Base-by-base conservation (phyloP, 2,113 vertebrate species). In the Hemicordylus capensis region DNA sequence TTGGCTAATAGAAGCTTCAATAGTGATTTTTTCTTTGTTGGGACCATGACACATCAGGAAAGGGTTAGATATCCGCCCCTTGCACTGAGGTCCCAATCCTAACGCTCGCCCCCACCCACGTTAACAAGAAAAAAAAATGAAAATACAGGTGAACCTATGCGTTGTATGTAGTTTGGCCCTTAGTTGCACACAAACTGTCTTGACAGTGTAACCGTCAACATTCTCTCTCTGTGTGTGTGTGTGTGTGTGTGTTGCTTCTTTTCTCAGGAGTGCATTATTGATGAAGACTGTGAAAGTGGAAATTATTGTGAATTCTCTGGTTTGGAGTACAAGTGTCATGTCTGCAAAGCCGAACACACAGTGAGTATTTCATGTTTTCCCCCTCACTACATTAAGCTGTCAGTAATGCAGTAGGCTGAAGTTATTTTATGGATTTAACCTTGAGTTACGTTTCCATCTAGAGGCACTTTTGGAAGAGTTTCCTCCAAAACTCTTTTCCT, bases 211-310 rank as follows among this genome's bases (percentile, higher is more conserved):
- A 73, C 11, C 2, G 59, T 59, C 7, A 51, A 19, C 14, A 34
- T 54, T 39, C 64, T 37, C 42, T 70, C n/a, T n/a, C n/a, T n/a
- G n/a, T n/a, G n/a, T n/a, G n/a, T n/a, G n/a, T n/a, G n/a, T n/a
- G n/a, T n/a, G n/a, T n/a, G 26, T 0, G 76, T 15, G 34, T 42
- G 31, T 42, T 75, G 39, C 4, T n/a, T 75, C 14, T 80, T 81
- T 90, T 59, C 54, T 74, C 86, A 99, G 98, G 97, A 98, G 59
- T 99, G 98, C 56, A 96, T 97, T 87, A 96, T 96, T 37, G 96
- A 98, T 0, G 97, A 98, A 85, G 98, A 99, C 94, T 99, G 98
- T 39, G 97, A 96, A 31, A 93, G 91, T 10, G 96, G 95, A 74
- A 96, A 87, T 15, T 99, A 97, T 0, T 99, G 98, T 89, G 95